Evolutionary conservation across 2,797 vertebrate genomes (phyloP), one percentile per base, ranked within the genome.

Genomic region (Margarornis squamiger): DNA sequence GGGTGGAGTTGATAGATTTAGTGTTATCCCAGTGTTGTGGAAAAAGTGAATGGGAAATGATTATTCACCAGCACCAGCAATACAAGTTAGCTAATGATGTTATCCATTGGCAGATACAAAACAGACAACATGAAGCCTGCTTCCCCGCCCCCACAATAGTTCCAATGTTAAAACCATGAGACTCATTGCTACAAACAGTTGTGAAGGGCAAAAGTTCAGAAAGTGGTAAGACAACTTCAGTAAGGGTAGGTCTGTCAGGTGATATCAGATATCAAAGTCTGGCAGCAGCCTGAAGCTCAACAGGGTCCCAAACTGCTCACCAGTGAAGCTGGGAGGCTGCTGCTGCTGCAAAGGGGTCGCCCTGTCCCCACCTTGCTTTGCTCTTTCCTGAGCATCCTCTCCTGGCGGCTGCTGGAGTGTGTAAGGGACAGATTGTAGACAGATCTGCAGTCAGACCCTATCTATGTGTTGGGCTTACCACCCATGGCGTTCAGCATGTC

Each of bases 171-270:
- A 83, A 93, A 54, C 34, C 3, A 2, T 14, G 27, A 91, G 49
- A 54, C 7, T 49, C 65, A 20, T 36, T 77, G 52, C 59, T 87
- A 6, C 27, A n/a, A 90, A 74, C 26, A 70, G 20, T 38, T 62
- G 34, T 12, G 58, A 65, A 86, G 86, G 70, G 58, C 54, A 66
- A 55, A 95, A 91, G 85, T 92, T 92, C 94, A 91, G 73, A 43
- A 95, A 93, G 62, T 41, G n/a, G 17, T 84, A 48, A 93, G 73
- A 51, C 34, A 78, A 26, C 36, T 62, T 93, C 65, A 81, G 70
- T 91, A 91, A 95, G 43, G 62, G 54, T 46, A 68, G 43, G 62
- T 92, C 82, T 94, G 88, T 90, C 79, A 80, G 19, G 49, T 6
- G 24, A 61, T 89, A 67, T 77, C 57, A 80, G 22, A 51, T 68